A percentile compares a stretch with the other conserved stretches of the same genome.
Conservation (phyloP, 2,888 invertebrate species). For the Volucella zonaria region DNA sequence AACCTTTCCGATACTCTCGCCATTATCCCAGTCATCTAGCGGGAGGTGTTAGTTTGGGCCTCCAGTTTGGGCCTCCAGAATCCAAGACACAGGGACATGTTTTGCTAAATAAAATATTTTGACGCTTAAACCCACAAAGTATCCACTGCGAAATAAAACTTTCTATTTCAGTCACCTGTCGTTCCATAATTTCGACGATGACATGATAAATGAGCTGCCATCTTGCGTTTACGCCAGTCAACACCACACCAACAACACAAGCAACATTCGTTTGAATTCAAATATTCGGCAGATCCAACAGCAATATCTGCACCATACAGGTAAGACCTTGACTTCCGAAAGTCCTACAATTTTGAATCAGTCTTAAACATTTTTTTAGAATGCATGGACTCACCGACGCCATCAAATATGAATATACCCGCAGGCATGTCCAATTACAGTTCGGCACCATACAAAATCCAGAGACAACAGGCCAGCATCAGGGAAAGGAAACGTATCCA, state of each 20-base stretch:
- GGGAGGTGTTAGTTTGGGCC: no score
- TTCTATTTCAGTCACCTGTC: conserved; percentile 79
- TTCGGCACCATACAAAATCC: conserved; percentile 88
- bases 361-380: conserved; percentile 42
- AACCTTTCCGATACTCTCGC: no score
- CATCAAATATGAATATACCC: conserved; percentile 77
- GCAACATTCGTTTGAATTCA: conserved; percentile 78
- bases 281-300: conserved; percentile 82
- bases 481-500: conserved; percentile 99
- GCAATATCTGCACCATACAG: conserved; percentile 82
- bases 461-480: conserved; percentile 95
- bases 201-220: conserved; percentile 88
- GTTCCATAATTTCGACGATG: conserved; percentile 82
- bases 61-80: no score
- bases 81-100: no score
- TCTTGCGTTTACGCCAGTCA: conserved; percentile 91
- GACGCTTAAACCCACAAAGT: neutral
- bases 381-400: conserved; percentile 76
- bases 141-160: neutral
- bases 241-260: conserved; percentile 79
- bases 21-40: no score
- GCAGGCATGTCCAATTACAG: conserved; percentile 76
- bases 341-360: neutral
- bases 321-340: conserved; percentile 72
- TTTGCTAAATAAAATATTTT: neutral